phyloP scores from a whole-genome alignment of 1,140 invertebrate species.

The Coenobita brevimanus region DNA sequence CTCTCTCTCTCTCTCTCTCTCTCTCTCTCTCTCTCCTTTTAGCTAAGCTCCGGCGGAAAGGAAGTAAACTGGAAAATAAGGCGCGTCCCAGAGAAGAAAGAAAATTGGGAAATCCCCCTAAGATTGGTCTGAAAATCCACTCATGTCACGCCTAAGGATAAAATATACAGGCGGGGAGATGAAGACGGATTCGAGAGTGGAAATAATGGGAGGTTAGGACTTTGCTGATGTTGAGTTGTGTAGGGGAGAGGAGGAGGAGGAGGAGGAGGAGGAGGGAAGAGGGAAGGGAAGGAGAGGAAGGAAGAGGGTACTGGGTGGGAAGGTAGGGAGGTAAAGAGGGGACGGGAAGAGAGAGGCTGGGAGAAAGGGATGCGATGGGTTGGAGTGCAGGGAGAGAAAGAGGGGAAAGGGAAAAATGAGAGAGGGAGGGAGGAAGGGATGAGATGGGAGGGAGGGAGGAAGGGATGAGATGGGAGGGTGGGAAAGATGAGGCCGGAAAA shows the following conservation, averaged over 20 bases:
- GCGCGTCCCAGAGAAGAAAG: constrained; percentile 40
- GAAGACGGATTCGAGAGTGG: constrained; percentile 45
- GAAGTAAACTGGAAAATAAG: constrained; percentile 58
- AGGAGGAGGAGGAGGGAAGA: background rate
- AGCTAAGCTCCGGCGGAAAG: constrained; percentile 42
- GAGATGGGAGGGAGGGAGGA: background rate
- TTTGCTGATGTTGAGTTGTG: constrained; percentile 39
- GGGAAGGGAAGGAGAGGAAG: background rate
- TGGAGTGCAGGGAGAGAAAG: background rate
- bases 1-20: constrained; percentile 8
- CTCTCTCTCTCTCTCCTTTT: constrained; percentile 5
- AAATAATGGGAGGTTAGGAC: constrained; percentile 18
- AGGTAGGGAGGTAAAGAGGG: background rate
- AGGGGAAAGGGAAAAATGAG: background rate
- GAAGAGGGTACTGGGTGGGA: background rate
- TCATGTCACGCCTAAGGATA: constrained; percentile 53
- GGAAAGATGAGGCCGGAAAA: background rate
- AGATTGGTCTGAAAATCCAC: constrained; percentile 57
- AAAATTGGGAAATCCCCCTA: constrained; percentile 54
- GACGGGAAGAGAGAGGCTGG: background rate
- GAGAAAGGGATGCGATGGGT: background rate
- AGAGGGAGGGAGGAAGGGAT: background rate
- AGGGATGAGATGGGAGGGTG: background rate
- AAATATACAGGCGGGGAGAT: constrained; percentile 33
- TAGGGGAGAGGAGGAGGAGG: background rate